Conservation (phyloP, 1,140 invertebrate species). For the Medauroidea extradentata region DNA sequence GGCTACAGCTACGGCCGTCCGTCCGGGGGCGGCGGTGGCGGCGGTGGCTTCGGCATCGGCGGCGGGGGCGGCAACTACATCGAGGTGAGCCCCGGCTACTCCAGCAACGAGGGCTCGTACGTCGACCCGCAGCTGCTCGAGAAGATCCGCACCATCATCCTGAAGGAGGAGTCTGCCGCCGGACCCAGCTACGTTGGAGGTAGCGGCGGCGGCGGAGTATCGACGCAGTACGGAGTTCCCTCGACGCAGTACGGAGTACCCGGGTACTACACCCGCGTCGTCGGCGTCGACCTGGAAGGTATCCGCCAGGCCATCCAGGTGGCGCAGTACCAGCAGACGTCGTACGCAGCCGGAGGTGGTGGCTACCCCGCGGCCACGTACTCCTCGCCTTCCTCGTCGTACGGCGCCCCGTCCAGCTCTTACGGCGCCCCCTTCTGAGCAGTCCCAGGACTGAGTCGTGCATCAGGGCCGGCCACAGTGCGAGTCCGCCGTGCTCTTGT, state of each 20-base stretch:
- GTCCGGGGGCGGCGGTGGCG: constrained; percentile 48
- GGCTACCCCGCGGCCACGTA: constrained; percentile 30
- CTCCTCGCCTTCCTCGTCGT: constrained; percentile 31
- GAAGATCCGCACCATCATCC: constrained; percentile 73
- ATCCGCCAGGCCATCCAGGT: constrained; percentile 72
- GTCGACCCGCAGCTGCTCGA: constrained; percentile 72
- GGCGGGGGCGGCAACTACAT: constrained; percentile 65
- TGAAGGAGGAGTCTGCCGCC: constrained; percentile 69
- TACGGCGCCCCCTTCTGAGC: constrained; percentile 51
- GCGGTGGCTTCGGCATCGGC: constrained; percentile 41
- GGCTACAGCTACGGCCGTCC: constrained; percentile 54
- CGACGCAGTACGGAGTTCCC: constrained; percentile 50
- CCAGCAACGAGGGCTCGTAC: constrained; percentile 69
- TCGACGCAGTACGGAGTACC: constrained; percentile 49
- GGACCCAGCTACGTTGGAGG: constrained; percentile 44
- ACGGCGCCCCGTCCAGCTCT: constrained; percentile 51
- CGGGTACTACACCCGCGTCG: constrained; percentile 54
- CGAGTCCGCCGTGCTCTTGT: background rate
- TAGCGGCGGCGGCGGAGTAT: constrained; percentile 46
- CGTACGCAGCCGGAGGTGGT: constrained; percentile 39
- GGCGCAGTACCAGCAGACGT: constrained; percentile 61
- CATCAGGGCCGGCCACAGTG: background rate
- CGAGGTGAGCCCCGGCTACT: constrained; percentile 64
- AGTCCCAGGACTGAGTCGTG: background rate
- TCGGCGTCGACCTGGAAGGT: constrained; percentile 68